Percentiles rank a stretch among this genome's conserved stretches.
phyloP scores from a whole-genome alignment of 2,113 vertebrate genomes.

The Otolemur garnettii region DNA sequence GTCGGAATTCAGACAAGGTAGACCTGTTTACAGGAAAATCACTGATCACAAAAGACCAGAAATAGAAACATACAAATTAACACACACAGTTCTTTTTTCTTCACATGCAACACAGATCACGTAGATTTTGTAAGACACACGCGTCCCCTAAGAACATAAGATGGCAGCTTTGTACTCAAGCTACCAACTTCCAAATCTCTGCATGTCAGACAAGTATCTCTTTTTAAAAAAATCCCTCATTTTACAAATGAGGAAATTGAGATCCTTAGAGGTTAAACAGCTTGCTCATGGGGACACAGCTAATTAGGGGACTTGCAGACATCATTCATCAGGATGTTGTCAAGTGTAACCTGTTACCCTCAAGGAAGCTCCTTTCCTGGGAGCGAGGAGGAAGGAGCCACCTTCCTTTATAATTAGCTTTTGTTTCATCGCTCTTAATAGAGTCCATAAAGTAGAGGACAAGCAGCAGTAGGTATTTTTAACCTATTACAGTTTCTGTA shows the following conservation, averaged over 20 bases:
- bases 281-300: slow-evolving; percentile 53
- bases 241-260: slow-evolving; percentile 40
- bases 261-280: slow-evolving; percentile 67
- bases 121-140: background rate
- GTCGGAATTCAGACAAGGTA: background rate
- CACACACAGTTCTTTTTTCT: background rate
- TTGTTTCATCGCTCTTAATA: slow-evolving; percentile 69
- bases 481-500: slow-evolving; percentile 25
- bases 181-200: background rate
- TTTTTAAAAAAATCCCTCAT: background rate
- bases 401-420: slow-evolving; percentile 78
- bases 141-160: background rate
- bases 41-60: background rate
- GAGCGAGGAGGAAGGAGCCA: slow-evolving; percentile 10
- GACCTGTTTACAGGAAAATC: background rate
- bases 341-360: slow-evolving; percentile 66
- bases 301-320: slow-evolving; percentile 71
- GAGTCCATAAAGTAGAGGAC: slow-evolving; percentile 66
- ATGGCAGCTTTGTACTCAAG: background rate
- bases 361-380: slow-evolving; percentile 63
- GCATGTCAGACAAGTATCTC: background rate
- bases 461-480: slow-evolving; percentile 57
- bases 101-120: background rate
- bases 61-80: background rate
- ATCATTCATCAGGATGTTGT: slow-evolving; percentile 63